Evolutionary conservation across 2,888 invertebrate species (phyloP).

Genomic region (Aphodius granarius): DNA sequence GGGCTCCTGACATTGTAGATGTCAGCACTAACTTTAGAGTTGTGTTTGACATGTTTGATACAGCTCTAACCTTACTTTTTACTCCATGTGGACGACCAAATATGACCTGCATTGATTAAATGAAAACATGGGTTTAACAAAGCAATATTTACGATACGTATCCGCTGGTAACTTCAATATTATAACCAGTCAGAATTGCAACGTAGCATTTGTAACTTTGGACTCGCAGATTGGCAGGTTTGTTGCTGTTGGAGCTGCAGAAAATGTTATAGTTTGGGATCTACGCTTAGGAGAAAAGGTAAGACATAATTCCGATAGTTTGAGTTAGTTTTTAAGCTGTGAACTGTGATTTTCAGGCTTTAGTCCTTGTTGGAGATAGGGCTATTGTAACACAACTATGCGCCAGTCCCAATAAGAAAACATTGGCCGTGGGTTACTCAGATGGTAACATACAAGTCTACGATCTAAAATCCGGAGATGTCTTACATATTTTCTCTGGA

Average conservation of each 20-base stretch:
- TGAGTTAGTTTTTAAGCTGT: constrained; percentile 17
- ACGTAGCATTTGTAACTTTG: constrained; percentile 76
- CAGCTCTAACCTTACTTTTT: not conserved
- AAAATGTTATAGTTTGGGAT: constrained; percentile 95
- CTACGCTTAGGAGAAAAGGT: constrained; percentile 82
- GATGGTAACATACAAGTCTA: constrained; percentile 88
- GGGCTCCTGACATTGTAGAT: too few species aligned
- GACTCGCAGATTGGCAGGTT: constrained; percentile 79
- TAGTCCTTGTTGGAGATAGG: constrained; percentile 79
- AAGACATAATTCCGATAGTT: constrained; percentile 31
- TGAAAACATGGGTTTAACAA: constrained; percentile 80
- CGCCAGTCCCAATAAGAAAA: constrained; percentile 73
- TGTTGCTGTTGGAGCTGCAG: constrained; percentile 90
- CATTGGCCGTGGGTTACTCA: constrained; percentile 88
- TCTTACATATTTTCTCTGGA: constrained; percentile 75
- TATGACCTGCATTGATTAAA: not conserved
- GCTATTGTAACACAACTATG: constrained; percentile 76
- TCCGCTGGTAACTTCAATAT: constrained; percentile 86
- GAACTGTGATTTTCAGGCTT: constrained; percentile 60
- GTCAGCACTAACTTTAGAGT: not conserved
- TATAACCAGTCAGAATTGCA: constrained; percentile 78
- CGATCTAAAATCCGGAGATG: constrained; percentile 73
- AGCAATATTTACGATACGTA: constrained; percentile 90
- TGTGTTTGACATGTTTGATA: not conserved
- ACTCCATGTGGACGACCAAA: not conserved